Base-by-base conservation (phyloP, 2,113 vertebrate species). In the Climacteris rufus region DNA sequence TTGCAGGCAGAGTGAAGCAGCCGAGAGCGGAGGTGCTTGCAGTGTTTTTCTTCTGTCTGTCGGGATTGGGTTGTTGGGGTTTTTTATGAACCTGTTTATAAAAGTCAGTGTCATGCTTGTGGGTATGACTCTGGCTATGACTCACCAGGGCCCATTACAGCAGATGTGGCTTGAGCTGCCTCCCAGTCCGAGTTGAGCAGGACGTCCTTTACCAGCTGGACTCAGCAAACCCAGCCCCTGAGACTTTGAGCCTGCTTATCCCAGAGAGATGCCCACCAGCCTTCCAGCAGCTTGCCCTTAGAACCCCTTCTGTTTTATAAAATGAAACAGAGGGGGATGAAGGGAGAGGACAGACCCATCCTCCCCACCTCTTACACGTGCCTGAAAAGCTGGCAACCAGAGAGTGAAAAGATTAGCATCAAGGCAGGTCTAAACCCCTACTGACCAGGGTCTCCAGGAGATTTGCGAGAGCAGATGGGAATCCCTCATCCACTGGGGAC, bases 211-310 rank as follows among this genome's bases (percentile, higher is more conserved):
- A 10, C 57, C 27, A 37, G n/a, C 1, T 1, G 21, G 35, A 54
- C n/a, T n/a, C 3, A 0, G 28, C 3, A 4, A 65, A 61, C n/a
- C 20, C 42, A 11, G 0, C 16, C n/a, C 45, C 47, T 1, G 1
- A 17, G 25, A 49, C 21, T 39, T 13, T 0, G 4, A 82, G 40
- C 18, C 33, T 50, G 50, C 12, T 74, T 61, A 44, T 37, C 27
- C 15, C 42, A 35, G 23, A 15, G 28, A 28, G 22, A 27, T 19
- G 25, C 25, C 42, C 4, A 2, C 31, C 81, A 68, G 24, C 44
- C 52, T 82, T 72, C n/a, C 65, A 78, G 56, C 30, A 78, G 53
- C 69, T 84, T 56, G 25, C 11, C 23, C 17, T 49, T 20, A 61
- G 78, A 63, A 33, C 5, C 4, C 13, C 25, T 28, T 24, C 23